phyloP scores from a whole-genome alignment of 2,888 invertebrate species.

The Rhopalosiphum nymphaeae region DNA sequence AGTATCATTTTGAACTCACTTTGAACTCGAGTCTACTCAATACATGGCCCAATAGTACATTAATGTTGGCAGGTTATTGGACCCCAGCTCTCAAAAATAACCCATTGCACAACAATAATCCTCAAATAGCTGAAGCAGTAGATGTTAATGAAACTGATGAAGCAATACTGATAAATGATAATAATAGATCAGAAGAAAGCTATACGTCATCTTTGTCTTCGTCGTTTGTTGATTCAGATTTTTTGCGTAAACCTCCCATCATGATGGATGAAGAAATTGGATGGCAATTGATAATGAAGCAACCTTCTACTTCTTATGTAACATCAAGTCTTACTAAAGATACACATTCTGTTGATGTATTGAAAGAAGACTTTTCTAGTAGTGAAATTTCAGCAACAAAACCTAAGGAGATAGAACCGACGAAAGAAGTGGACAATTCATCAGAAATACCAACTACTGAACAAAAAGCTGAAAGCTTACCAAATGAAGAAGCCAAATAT shows the following conservation, averaged over 20 bases:
- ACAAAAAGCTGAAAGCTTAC: not conserved
- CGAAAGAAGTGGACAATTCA: constrained; percentile 8
- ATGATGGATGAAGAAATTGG: constrained; percentile 40
- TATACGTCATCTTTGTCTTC: constrained; percentile 37
- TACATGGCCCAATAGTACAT: constrained; percentile 87
- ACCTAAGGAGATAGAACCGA: not conserved
- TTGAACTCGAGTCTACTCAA: constrained; percentile 89
- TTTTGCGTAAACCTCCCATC: not conserved
- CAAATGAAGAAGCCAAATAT: not conserved
- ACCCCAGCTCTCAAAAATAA: constrained; percentile 83
- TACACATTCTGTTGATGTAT: constrained; percentile 36
- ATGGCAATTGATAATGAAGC: constrained; percentile 43
- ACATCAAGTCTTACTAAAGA: constrained; percentile 17
- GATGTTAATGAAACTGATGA: not conserved
- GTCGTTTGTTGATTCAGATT: constrained; percentile 42
- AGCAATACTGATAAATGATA: constrained; percentile 47
- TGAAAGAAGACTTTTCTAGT: not conserved
- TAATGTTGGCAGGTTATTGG: constrained; percentile 88
- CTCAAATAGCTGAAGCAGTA: constrained; percentile 29
- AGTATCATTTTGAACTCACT: constrained; percentile 78
- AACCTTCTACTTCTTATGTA: constrained; percentile 70
- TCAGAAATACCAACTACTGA: not conserved
- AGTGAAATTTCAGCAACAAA: not conserved
- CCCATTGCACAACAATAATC: constrained; percentile 56
- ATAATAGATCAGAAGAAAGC: constrained; percentile 59